Conservation (phyloP, 1,140 invertebrate species). For the Drosophila trapezifrons region DNA sequence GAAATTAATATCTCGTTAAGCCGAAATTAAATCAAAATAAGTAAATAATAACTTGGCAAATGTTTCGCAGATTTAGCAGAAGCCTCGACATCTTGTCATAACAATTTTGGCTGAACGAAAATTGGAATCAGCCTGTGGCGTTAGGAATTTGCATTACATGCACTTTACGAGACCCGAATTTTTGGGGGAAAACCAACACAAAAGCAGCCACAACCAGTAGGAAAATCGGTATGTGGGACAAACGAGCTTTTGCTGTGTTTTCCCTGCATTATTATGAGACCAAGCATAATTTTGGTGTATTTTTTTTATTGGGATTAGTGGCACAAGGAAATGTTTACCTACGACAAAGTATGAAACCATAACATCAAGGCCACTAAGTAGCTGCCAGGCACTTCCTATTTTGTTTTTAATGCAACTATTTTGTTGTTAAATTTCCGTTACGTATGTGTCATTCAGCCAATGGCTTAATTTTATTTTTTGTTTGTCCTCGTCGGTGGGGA, state of each 20-base stretch:
- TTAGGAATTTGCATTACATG: slow-evolving; percentile 8
- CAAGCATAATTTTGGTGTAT: background rate
- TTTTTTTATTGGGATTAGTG: slow-evolving; percentile 8
- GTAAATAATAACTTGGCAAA: slow-evolving; percentile 3
- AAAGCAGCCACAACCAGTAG: background rate
- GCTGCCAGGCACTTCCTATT: background rate
- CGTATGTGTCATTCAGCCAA: slow-evolving; percentile 14
- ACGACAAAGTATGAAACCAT: background rate
- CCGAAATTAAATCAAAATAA: slow-evolving; percentile 20
- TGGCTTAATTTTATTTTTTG: slow-evolving; percentile 35
- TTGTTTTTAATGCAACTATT: background rate
- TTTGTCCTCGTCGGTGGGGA: slow-evolving; percentile 10
- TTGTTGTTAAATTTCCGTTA: background rate
- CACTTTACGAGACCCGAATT: background rate
- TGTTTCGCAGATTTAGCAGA: background rate
- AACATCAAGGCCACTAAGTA: background rate
- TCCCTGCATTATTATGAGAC: slow-evolving; percentile 1
- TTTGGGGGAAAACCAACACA: slow-evolving; percentile 11
- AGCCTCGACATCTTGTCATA: background rate
- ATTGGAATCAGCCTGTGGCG: background rate
- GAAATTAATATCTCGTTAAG: background rate
- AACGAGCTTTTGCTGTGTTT: background rate
- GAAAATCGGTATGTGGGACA: too few relatives aligned
- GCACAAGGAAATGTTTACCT: background rate
- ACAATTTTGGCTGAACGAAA: background rate